Evolutionary conservation across 2,888 invertebrate genomes (phyloP), one percentile per base, ranked within the genome.

Genomic region (Thecocarcelia acutangulata): DNA sequence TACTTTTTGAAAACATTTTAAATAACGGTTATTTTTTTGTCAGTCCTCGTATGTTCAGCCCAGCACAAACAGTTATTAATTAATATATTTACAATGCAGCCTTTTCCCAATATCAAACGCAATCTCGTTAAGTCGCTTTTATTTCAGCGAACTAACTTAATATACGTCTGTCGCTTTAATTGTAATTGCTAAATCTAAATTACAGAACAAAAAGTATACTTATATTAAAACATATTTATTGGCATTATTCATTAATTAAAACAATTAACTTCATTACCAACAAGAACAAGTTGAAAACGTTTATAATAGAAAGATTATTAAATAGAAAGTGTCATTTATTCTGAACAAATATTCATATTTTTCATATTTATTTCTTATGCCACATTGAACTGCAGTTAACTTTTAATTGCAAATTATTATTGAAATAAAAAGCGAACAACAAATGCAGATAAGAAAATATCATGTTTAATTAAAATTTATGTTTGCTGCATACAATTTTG

Each of bases 391-490:
- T 63, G 69, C 63, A 52, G 52, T 12, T 33, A 46, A 37, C 40
- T 66, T 73, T 40, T 52, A 79, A 78, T 72, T 58, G 64, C 42
- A 75, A 75, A 68, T 59, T 61, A 44, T 46, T 46, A 66, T 46
- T 69, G 3, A 58, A 21, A 21, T 13, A 40, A 6, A 28, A 15
- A 15, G 15, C 12, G 33, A 12, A 59, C 24, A 59, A 50, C 59
- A 56, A 54, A 46, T 37, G 54, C n/a, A 56, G 4, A 56, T 59
- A 37, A 54, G 33, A 11, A 72, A 72, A 54, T 50, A 50, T 44
- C n/a, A 33, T 73, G 19, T 61, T 82, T 78, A 78, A 82, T 78
- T 74, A 74, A 78, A 58, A 78, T 78, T 66, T 78, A 82, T 78
- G 64, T 28, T 58, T 58, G 19, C 17, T 48, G 21, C 12, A 48